Base-by-base conservation (phyloP, 2,888 invertebrate genomes). In the Teleogryllus oceanicus region DNA sequence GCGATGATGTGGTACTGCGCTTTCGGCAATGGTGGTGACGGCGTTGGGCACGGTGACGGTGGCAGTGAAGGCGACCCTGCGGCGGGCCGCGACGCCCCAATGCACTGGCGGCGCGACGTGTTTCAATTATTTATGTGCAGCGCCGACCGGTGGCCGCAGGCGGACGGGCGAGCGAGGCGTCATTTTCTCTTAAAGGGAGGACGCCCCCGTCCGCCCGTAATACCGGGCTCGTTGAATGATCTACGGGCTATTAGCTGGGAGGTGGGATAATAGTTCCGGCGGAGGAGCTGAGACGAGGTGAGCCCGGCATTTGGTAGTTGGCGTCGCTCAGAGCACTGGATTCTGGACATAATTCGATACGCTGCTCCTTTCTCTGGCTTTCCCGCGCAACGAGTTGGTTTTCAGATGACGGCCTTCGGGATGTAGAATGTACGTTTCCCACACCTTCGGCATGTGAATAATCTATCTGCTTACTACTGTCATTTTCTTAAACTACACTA, bases 81-180 rank as follows among this genome's bases (percentile, higher is more conserved):
- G 0, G 37, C 37, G 37, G 8, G 37, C 62, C 62, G 5, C 62
- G 13, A 13, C 62, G n/a, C 62, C 62, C 13, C 62, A n/a, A 13
- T 18, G 62, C 62, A n/a, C n/a, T 62, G 62, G n/a, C 62, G 16
- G 62, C 62, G 62, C n/a, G 62, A 62, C 62, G 13, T 10, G 16
- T 62, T 62, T 62, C 62, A 62, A 62, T 62, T 62, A 62, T 62
- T 62, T 62, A 62, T 62, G 62, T 62, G 62, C 13, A 62, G 62
- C n/a, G 16, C 62, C 62, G 62, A 13, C 62, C 62, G 37, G n/a
- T 62, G 37, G 37, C 37, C 37, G 37, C 37, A 8, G 37, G 37
- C 37, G 37, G 37, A 37, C 37, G 37, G 37, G 37, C 37, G 37
- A n/a, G n/a, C 62, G 62, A 62, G 62, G 62, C 62, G 62, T 62